A percentile compares a stretch with the other conserved stretches of the same genome.
These are phyloP conservation scores for Ibidorhyncha struthersii DNA, from an alignment of 2,113 vertebrate species.

Conservation along the genomic window DNA sequence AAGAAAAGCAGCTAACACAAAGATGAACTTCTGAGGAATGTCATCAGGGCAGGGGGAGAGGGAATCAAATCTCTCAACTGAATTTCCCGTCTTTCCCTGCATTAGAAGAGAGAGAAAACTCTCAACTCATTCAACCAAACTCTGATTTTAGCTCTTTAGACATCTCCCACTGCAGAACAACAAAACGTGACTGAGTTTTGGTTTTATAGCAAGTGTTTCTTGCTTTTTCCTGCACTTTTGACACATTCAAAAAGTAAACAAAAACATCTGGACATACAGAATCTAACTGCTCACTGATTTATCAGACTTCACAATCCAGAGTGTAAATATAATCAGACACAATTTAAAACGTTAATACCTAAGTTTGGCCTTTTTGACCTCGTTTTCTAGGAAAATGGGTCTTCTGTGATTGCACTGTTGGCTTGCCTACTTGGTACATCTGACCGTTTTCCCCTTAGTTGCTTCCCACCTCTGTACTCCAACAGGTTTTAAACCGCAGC, in stretches of 20 bases:
- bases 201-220: not conserved
- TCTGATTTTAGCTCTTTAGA: not conserved
- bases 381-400: too few species aligned
- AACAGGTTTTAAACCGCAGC: too few species aligned
- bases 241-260: not conserved
- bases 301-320: not conserved
- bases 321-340: too few species aligned
- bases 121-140: not conserved
- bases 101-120: not conserved
- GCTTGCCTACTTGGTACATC: too few species aligned
- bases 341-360: too few species aligned
- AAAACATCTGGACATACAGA: not conserved
- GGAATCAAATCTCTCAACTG: not conserved
- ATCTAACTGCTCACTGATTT: not conserved
- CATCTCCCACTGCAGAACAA: not conserved
- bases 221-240: not conserved
- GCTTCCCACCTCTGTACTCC: too few species aligned
- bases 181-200: not conserved
- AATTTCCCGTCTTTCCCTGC: not conserved
- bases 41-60: not conserved
- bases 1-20: not conserved
- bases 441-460: too few species aligned
- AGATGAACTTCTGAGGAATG: not conserved
- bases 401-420: too few species aligned
- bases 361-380: too few species aligned